Base-by-base conservation (phyloP, 2,888 invertebrate species). In the Polydrusus cervinus region DNA sequence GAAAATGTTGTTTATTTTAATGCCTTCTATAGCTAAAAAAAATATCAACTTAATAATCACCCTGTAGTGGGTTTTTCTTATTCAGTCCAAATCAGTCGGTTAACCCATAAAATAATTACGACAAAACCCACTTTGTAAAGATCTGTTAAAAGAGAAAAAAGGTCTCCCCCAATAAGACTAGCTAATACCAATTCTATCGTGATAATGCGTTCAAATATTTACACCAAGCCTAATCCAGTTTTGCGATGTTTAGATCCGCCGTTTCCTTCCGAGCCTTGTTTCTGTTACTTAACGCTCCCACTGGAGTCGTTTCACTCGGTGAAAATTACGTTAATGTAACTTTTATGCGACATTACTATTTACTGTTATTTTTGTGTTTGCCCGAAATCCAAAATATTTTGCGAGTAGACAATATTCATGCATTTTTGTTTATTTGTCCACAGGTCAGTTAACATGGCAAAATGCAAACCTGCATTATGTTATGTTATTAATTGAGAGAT, bases 211-310 rank as follows among this genome's bases (percentile, higher is more conserved):
- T 55, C 13, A 55, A 55, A 30, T 55, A 55, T 55, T 55, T 55
- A 55, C 55, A 30, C n/a, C n/a, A 8, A 30, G 13, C 30, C 51
- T 30, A 14, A 57, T 57, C 34, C 38, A 25, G 34, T 57, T 38
- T 57, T 14, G n/a, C 57, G 34, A 30, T 57, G 53, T 53, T 53
- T 53, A n/a, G 53, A 30, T 13, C 2, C 10, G 53, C 47, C 51
- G 40, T 38, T 66, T 66, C 53, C 66, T 66, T 53, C n/a, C n/a
- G 18, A n/a, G 40, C 53, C 53, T 66, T 66, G 66, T 66, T 66
- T 40, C 53, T 66, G 53, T 66, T 53, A 66, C 66, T 66, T 53
- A 66, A 66, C 66, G 7, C 13, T 53, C 66, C 49, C 66, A n/a
- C 18, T 7, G 66, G 66, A 14, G 38, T 53, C 51, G 18, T 66